Evolutionary conservation across 2,888 invertebrate genomes (phyloP), one percentile per base, ranked within the genome.

Genomic region (Gymnocheta viridis): DNA sequence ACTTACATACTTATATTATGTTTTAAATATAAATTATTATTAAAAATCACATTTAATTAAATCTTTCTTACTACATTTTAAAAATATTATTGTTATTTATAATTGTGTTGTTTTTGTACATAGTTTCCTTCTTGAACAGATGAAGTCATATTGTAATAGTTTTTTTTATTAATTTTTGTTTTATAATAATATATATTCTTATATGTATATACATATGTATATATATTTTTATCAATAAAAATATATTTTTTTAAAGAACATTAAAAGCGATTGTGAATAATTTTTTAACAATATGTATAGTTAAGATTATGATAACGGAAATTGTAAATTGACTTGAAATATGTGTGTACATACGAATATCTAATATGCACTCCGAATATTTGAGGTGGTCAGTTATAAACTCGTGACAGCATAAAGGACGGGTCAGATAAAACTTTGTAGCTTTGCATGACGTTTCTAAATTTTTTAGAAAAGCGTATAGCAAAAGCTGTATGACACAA

Each of bases 71-170:
- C 17, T 38, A 27, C 7, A 10, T 24, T 22, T 6, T 12, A 47
- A 17, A 41, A 17, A 17, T 4, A 27, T 29, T 56, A 49, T 56
- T 58, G 44, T 72, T 60, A 49, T 62, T 51, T 73, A 38, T 41
- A 41, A 29, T n/a, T 64, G 62, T 62, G 2, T 51, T 62, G 2
- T 41, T 51, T 69, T 51, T 64, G 22, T 64, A 74, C 12, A 74
- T 74, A 74, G 54, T 44, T 62, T 64, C 19, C 41, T 41, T 74
- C n/a, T 64, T 54, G 4, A 73, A 62, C 27, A 62, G 51, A 14
- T 51, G 29, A 54, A 64, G 74, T 64, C 64, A 64, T 64, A 74
- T 74, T 74, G 64, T 74, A 64, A 74, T 74, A 64, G 41, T 51
- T 62, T 62, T 70, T 44, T 56, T 73, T 58, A 56, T 58, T 41